Percentiles rank a stretch among this genome's conserved stretches.
Conservation (phyloP, 2,113 vertebrate genomes). For the Cyphomyrus discorhynchus region DNA sequence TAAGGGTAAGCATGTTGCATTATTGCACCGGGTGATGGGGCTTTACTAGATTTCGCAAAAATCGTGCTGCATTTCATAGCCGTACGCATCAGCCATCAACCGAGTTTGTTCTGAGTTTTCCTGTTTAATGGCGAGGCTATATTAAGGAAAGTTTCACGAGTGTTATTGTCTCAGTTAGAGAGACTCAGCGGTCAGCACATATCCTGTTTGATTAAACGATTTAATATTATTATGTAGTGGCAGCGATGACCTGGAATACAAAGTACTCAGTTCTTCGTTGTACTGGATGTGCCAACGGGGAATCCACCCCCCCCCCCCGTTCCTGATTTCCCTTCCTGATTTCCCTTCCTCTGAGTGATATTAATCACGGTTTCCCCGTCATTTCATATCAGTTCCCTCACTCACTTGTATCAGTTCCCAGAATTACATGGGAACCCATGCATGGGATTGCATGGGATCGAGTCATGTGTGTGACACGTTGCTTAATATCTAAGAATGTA, state of each 20-base stretch:
- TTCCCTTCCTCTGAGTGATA: background rate
- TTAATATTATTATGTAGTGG: background rate
- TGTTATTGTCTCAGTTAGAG: background rate
- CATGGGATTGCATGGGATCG: too few species aligned
- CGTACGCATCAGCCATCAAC: background rate
- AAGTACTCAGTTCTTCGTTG: background rate
- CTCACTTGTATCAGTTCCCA: background rate
- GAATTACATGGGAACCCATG: background rate
- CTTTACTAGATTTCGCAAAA: background rate
- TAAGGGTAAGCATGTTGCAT: slow-evolving; percentile 40
- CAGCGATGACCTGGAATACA: background rate
- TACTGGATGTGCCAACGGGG: background rate
- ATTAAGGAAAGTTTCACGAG: background rate
- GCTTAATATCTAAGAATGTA: background rate
- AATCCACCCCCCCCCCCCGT: background rate
- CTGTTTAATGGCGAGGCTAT: background rate
- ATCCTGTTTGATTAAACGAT: background rate
- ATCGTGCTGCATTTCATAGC: background rate
- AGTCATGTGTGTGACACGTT: background rate
- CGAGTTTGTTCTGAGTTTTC: background rate
- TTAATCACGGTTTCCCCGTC: background rate
- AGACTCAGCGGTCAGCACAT: background rate
- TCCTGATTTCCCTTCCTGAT: background rate
- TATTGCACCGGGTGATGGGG: background rate
- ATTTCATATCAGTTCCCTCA: too few species aligned